Evolutionary conservation across 2,113 vertebrate species (phyloP), one percentile per base, ranked within the genome.

Genomic region (Carollia perspicillata): DNA sequence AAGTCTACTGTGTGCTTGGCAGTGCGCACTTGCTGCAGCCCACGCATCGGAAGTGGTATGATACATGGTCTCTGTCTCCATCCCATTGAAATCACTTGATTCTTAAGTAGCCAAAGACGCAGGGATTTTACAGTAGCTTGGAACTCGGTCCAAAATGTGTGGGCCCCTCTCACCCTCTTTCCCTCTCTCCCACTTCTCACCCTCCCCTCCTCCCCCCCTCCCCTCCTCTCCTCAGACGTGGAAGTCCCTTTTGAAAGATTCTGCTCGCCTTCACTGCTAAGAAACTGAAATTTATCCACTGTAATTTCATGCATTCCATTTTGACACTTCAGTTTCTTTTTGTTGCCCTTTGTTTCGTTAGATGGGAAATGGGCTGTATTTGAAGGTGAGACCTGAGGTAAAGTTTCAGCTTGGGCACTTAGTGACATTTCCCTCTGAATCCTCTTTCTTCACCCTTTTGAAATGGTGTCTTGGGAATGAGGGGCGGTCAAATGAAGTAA

Each of bases 61-160:
- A 47, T 78, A 2, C 28, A 14, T 49, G 23, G 20, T 63, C 51
- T 51, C 6, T 33, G 12, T 93, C 44, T 93, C 83, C 22, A 72
- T 53, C 40, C 35, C 55, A 40, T 37, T 94, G 75, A 94, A 95
- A 55, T n/a, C 9, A 80, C 71, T 92, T 92, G 51, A 77, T 91
- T 84, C 49, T 77, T 69, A 93, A 86, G 33, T 75, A 93, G 28
- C 65, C 78, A 72, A 6, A 93, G 37, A 78, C 33, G 6, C 72
- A 74, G 26, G 14, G 23, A 49, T 84, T 93, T 72, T 69, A 84
- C 33, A 81, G 7, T 72, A 42, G 37, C 33, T 93, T 83, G 60
- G 65, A 72, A 68, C 3, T 40, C 30, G 49, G 84, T 92, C 58
- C 51, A 90, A 44, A 87, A 47, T 49, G 23, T 83, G 17, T 22